Percentiles rank a stretch among this genome's conserved stretches.
Evolutionary conservation across 2,113 vertebrate genomes (phyloP).

Genomic region (Tichodroma muraria): DNA sequence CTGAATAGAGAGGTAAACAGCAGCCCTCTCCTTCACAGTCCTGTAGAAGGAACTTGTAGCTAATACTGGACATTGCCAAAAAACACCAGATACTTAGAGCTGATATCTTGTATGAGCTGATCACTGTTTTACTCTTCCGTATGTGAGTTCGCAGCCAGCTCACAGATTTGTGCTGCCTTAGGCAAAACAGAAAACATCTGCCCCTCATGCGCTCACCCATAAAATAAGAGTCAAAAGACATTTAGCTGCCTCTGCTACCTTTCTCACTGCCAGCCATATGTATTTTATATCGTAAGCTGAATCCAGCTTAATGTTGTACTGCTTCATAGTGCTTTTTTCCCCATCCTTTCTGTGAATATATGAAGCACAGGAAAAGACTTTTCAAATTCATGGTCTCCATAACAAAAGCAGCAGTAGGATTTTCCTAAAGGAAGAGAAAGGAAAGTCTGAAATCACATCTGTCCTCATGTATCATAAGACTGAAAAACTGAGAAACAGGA

Average conservation of each 20-base stretch:
- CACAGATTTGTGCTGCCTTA: not conserved
- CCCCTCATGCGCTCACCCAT: not conserved
- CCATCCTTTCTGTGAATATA: not conserved
- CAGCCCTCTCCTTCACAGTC: not conserved
- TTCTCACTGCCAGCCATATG: not conserved
- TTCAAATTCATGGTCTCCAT: not conserved
- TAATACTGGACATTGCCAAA: not conserved
- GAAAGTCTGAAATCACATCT: not conserved
- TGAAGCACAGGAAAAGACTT: not conserved
- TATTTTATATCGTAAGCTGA: not conserved
- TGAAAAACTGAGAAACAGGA: not conserved
- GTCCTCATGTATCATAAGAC: not conserved
- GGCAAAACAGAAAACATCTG: not conserved
- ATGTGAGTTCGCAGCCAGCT: not conserved
- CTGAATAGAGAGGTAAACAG: not conserved
- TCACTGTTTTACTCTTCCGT: not conserved
- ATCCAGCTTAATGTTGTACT: not conserved
- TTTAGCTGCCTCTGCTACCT: not conserved
- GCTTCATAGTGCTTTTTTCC: not conserved
- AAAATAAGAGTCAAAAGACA: not conserved
- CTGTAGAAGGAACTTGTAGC: not conserved
- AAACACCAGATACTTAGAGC: not conserved
- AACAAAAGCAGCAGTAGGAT: not conserved
- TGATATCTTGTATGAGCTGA: not conserved
- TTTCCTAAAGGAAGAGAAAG: not conserved